Base-by-base conservation (phyloP, 2,888 invertebrate genomes). In the Trachelus iudaicus region DNA sequence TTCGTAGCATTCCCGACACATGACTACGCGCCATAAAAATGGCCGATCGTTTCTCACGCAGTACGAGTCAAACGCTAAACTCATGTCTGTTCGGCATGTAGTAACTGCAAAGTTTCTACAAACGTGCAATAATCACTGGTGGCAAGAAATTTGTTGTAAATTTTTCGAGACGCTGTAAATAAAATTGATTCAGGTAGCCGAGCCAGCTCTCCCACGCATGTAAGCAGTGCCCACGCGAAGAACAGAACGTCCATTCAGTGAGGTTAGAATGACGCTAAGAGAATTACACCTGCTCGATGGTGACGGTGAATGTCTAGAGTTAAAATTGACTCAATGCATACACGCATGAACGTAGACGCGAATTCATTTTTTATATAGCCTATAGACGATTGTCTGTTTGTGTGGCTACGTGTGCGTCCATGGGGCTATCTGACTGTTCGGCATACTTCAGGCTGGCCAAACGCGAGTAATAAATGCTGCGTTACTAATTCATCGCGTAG, bases 1-100 rank as follows among this genome's bases (percentile, higher is more conserved):
- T 89, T 89, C 86, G 87, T 89, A 83, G 86, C 88, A 88, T 89
- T 89, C 88, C 85, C 84, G 80, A 82, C 81, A 76, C 83, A 81
- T 88, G 87, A 89, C 71, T 73, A 34, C 85, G 83, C 83, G 2
- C 23, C 56, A 56, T 56, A 56, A 56, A 56, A 56, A 56, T 56
- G 82, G 81, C 76, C 83, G 81, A 84, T 80, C 77, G 77, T 80
- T 80, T 79, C 37, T 79, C 56, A 82, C 78, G 78, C 71, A 13
- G 31, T 23, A 56, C 56, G 56, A 56, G 56, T 56, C 56, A 56
- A 56, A 9, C 56, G 56, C 9, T 2, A 23, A 56, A 56, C 56
- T 56, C 56, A 56, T 56, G 23, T 56, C 23, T 56, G 23, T 23
- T 23, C 23, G 56, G 9, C 56, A 9, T 56, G 9, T 9, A 56